Percentiles rank a stretch among this genome's conserved stretches.
phyloP scores from a whole-genome alignment of 53 echinoderm and acorn worm species.

The Henricia sp. region DNA sequence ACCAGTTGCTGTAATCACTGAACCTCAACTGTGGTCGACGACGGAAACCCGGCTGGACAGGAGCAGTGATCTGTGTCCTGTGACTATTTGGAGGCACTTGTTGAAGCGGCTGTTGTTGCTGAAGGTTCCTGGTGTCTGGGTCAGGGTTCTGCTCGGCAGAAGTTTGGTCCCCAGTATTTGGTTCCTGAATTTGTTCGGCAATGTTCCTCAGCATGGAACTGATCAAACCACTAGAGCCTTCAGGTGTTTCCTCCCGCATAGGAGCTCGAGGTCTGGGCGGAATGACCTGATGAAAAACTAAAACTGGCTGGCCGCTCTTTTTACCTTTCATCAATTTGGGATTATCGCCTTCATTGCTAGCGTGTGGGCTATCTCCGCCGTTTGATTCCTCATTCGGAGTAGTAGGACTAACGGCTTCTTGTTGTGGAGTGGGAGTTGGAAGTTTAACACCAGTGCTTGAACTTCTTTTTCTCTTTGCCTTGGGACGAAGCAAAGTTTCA shows the following conservation, averaged over 20 bases:
- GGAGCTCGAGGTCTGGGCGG: constrained; percentile 53
- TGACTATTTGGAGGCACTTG: constrained; percentile 62
- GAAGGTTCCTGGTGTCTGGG: constrained; percentile 31
- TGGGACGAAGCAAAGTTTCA: constrained; percentile 48
- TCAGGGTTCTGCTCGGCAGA: constrained; percentile 29
- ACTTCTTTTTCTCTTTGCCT: constrained; percentile 45
- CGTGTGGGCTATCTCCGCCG: constrained; percentile 46
- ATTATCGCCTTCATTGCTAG: constrained; percentile 32
- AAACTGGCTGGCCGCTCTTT: constrained; percentile 44
- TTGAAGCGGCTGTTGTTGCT: constrained; percentile 45
- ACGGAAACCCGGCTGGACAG: constrained; percentile 41
- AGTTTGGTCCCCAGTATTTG: constrained; percentile 49
- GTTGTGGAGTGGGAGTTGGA: constrained; percentile 28
- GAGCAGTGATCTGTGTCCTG: constrained; percentile 47
- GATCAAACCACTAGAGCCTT: constrained; percentile 53
- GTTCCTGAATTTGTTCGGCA: constrained; percentile 64
- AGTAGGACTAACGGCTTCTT: constrained; percentile 20
- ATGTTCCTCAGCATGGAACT: constrained; percentile 64
- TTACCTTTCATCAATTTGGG: constrained; percentile 39
- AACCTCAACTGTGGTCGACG: constrained; percentile 48
- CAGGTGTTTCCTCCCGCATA: constrained; percentile 52
- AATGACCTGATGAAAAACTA: constrained; percentile 57
- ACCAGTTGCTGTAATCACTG: constrained; percentile 68
- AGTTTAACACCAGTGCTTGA: constrained; percentile 23
- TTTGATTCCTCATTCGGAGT: constrained; percentile 37